Evolutionary conservation across 2,888 invertebrate species (phyloP).

Genomic region (Polylopha cassiicola): DNA sequence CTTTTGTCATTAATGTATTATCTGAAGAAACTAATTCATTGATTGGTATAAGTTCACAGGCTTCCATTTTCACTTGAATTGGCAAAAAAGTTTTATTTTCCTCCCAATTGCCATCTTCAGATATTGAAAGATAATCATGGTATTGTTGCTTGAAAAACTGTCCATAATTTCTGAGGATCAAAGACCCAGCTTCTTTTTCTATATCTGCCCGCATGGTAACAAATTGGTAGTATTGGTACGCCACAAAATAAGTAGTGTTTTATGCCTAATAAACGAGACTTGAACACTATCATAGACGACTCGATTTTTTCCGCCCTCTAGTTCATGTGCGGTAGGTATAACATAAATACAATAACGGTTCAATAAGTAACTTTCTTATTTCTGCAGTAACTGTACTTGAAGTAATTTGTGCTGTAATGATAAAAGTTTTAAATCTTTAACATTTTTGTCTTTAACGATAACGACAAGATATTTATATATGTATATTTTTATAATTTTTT

Average conservation of each 20-base stretch:
- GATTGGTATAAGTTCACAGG: conserved; percentile 80
- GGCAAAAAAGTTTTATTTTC: conserved; percentile 58
- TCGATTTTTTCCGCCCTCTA: no score
- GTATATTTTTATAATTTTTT: no score
- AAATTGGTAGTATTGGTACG: no score
- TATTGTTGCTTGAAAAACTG: conserved; percentile 66
- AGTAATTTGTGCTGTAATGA: neutral
- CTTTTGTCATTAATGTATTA: conserved; percentile 87
- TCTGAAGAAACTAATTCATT: conserved; percentile 87
- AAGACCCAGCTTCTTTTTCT: conserved; percentile 64
- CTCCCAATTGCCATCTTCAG: conserved; percentile 40
- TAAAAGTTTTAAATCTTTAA: neutral
- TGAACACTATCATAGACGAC: no score
- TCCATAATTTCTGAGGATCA: conserved; percentile 60
- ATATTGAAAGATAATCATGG: conserved; percentile 46
- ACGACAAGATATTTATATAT: no score
- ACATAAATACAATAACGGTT: no score
- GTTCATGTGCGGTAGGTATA: no score
- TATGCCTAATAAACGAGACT: no score
- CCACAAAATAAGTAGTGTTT: no score
- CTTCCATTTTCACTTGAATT: conserved; percentile 53
- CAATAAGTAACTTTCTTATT: neutral
- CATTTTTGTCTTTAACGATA: neutral
- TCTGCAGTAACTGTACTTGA: neutral
- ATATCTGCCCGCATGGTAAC: conserved; percentile 46